phyloP scores from a whole-genome alignment of 2,888 invertebrate species.

The Apamea anceps region DNA sequence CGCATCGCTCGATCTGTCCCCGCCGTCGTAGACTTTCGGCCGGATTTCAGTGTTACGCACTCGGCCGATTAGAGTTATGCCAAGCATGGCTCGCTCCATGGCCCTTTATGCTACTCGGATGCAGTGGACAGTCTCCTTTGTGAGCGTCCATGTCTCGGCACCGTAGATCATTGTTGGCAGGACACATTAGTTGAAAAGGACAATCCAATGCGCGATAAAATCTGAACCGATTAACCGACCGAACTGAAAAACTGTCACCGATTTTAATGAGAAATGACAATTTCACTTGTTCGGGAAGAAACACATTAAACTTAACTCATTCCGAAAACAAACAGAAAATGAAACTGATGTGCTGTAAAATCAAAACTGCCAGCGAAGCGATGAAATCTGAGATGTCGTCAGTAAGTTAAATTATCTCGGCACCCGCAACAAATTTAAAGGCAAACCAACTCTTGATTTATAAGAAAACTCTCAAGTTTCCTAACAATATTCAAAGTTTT shows the following conservation, averaged over 20 bases:
- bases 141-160: too few species aligned
- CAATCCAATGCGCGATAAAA: not conserved
- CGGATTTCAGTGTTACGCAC: too few species aligned
- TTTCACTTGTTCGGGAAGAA: conserved; percentile 1
- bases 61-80: too few species aligned
- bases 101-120: too few species aligned
- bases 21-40: too few species aligned
- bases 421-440: conserved; percentile 53
- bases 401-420: conserved; percentile 51
- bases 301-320: conserved; percentile 50
- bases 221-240: too few species aligned
- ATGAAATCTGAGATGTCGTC: conserved; percentile 29
- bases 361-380: conserved; percentile 37
- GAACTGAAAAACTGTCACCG: too few species aligned
- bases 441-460: conserved; percentile 58
- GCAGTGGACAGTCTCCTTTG: too few species aligned
- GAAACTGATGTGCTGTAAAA: conserved; percentile 46
- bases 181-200: too few species aligned
- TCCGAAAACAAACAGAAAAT: conserved; percentile 29
- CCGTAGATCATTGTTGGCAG: too few species aligned
- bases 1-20: too few species aligned
- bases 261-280: conserved; percentile 5
- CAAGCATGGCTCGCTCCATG: too few species aligned
- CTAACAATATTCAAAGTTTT: conserved; percentile 51
- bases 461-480: conserved; percentile 43